A percentile compares a stretch with the other conserved stretches of the same genome.
phyloP scores from a whole-genome alignment of 2,888 invertebrate species.

The Formica aserva region DNA sequence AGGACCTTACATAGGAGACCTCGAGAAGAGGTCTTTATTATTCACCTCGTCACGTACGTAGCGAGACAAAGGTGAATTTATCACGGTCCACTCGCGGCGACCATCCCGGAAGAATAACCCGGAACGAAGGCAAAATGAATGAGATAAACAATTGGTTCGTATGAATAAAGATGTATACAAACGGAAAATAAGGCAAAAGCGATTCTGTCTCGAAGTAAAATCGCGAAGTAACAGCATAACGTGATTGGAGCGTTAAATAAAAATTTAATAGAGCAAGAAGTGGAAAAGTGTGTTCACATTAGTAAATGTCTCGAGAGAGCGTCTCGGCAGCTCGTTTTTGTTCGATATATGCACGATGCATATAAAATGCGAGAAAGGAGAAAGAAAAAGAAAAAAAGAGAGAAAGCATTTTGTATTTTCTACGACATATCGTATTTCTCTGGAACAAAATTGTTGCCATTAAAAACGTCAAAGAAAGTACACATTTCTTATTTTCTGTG shows the following conservation, averaged over 20 bases:
- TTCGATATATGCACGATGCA: slow-evolving; percentile 22
- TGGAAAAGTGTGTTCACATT: slow-evolving; percentile 37
- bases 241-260: not conserved
- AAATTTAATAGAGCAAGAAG: slow-evolving; percentile 50
- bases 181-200: not conserved
- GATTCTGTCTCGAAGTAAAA: slow-evolving; percentile 9
- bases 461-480: not conserved
- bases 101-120: not conserved
- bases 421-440: not conserved
- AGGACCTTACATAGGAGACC: slow-evolving; percentile 18
- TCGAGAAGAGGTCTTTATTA: slow-evolving; percentile 9
- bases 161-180: slow-evolving; percentile 1
- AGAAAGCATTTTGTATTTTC: slow-evolving; percentile 10
- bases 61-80: slow-evolving; percentile 21
- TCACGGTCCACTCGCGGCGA: slow-evolving; percentile 1
- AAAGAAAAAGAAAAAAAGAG: not conserved
- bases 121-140: not conserved
- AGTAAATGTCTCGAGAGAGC: slow-evolving; percentile 14
- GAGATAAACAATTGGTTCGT: not conserved
- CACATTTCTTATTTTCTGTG: not conserved
- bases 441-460: not conserved
- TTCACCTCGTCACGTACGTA: not conserved
- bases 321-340: slow-evolving; percentile 8
- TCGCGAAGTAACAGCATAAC: not conserved
- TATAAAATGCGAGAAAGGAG: not conserved